Base-by-base conservation (phyloP, 1,140 invertebrate genomes). In the Macrobrachium nipponense region DNA sequence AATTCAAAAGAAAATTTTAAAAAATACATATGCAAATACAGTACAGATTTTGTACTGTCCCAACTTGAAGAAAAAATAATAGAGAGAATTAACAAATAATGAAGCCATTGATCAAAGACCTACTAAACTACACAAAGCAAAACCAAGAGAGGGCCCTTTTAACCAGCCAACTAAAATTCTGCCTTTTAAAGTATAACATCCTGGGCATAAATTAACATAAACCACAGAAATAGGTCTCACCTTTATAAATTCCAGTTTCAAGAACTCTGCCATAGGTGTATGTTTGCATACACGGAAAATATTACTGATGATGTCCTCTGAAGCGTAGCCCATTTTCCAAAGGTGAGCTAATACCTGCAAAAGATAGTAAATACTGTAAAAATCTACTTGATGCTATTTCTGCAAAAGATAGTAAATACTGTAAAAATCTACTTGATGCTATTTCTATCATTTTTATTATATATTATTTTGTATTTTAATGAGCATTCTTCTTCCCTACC, bases 301-400 rank as follows among this genome's bases (percentile, higher is more conserved):
- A 91, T 98, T 99, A 80, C 94, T 94, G 87, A 99, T 96, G 68
- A 99, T 97, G 92, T 99, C 98, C 92, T 99, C 97, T 1, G 97
- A 93, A 2, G 97, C 97, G 92, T 99, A 99, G 2, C 98, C 98
- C 80, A 98, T 92, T 90, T 95, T 95, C 95, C 96, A 98, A 27
- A 99, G 92, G 91, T 97, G 95, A 17, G 94, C 93, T 90, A 99
- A 94, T 58, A 97, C 94, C 94, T 95, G 89, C 23, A 91, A 89
- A 87, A n/a, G 36, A 36, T 18, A 15, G 15, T 14, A 80, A 14
- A 27, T 17, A 18, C 15, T 64, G 18, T 18, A n/a, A 15, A 18
- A 8, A n/a, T 20, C 17, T 51, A 23, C 23, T 66, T 0, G 36
- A 66, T 18, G n/a, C 18, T 66, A 66, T 36, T 62, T 6, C 94